A percentile compares a stretch with the other conserved stretches of the same genome.
phyloP scores from a whole-genome alignment of 2,113 vertebrate species.

The Rhodinocichla rosea region DNA sequence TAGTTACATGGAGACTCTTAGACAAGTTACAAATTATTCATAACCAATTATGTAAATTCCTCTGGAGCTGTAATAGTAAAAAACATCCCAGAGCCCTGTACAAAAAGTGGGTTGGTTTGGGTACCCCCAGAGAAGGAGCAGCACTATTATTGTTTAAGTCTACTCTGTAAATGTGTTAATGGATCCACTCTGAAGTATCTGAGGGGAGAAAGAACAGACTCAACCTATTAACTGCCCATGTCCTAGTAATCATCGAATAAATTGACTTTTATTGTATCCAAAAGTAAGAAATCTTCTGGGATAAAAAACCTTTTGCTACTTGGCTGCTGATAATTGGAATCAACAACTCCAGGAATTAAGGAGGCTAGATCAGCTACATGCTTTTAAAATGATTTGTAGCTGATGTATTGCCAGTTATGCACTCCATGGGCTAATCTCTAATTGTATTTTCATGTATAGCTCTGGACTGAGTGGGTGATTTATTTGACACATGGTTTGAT shows the following conservation, averaged over 20 bases:
- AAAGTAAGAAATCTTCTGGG: conserved; percentile 62
- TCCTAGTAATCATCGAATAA: conserved; percentile 60
- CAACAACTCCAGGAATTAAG: conserved; percentile 60
- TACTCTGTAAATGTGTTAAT: conserved; percentile 66
- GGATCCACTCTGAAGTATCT: conserved; percentile 56
- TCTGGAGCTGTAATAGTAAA: conserved; percentile 51
- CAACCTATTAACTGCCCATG: conserved; percentile 60
- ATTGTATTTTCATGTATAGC: conserved; percentile 66
- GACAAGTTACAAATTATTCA: conserved; percentile 67
- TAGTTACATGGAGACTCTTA: conserved; percentile 56
- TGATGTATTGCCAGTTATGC: conserved; percentile 50
- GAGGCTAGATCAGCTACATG: conserved; percentile 51
- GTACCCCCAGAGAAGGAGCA: conserved; percentile 61
- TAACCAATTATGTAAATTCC: conserved; percentile 68
- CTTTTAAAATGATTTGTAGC: conserved; percentile 59
- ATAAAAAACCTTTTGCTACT: conserved; percentile 55
- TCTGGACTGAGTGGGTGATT: conserved; percentile 53
- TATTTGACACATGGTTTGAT: conserved; percentile 37
- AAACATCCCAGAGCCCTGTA: conserved; percentile 39
- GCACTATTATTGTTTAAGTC: conserved; percentile 64
- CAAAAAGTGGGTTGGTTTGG: conserved; percentile 56
- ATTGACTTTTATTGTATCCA: conserved; percentile 69
- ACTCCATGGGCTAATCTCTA: conserved; percentile 56
- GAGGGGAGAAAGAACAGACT: conserved; percentile 46
- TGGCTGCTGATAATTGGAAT: conserved; percentile 62